Evolutionary conservation across 1,140 invertebrate genomes (phyloP).

Genomic region (Bombus polaris): DNA sequence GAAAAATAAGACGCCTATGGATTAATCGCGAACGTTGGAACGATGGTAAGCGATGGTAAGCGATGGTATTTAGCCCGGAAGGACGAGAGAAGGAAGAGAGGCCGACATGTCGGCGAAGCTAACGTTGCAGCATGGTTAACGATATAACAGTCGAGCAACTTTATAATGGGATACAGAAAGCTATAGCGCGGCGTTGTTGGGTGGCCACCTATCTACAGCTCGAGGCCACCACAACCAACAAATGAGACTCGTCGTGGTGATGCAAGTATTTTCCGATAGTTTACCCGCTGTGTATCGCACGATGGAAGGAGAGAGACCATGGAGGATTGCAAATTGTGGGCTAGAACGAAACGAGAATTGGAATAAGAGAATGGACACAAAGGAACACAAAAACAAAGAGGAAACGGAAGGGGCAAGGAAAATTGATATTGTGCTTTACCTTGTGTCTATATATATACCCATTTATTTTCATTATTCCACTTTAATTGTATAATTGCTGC

Average conservation of each 20-base stretch:
- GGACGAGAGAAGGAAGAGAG: neutral
- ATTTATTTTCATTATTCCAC: too few species aligned
- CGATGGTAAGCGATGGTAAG: neutral
- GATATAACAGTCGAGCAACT: constrained; percentile 56
- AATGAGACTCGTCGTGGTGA: constrained; percentile 23
- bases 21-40: neutral
- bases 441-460: too few species aligned
- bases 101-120: neutral
- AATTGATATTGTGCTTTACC: too few species aligned
- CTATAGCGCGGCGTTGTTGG: constrained; percentile 7
- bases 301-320: neutral
- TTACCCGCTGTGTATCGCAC: neutral
- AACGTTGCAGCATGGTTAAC: constrained; percentile 42
- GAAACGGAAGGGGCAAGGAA: neutral
- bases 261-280: constrained; percentile 53
- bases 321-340: neutral
- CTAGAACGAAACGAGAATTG: neutral
- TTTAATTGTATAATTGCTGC: too few species aligned
- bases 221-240: constrained; percentile 15
- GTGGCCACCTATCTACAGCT: constrained; percentile 7
- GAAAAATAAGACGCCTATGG: constrained; percentile 9
- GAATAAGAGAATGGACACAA: neutral
- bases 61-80: neutral
- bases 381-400: neutral
- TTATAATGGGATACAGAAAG: constrained; percentile 57